Evolutionary conservation across 2,797 vertebrate genomes (phyloP), one percentile per base, ranked within the genome.

Genomic region (Danionella dracula): DNA sequence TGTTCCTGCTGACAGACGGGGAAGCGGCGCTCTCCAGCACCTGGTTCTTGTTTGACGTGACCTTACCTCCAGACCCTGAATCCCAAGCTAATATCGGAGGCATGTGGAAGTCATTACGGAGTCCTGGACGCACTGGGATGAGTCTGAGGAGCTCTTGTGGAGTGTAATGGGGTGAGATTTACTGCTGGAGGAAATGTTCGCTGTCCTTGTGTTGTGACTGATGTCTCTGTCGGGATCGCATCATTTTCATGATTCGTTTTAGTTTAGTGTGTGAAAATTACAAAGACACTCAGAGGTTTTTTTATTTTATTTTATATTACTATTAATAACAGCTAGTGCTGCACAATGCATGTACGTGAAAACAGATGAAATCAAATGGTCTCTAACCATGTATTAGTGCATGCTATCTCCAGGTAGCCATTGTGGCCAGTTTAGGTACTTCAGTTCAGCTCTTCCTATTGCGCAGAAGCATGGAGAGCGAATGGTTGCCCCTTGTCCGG

Each of bases 31-130:
- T 60, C 20, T 4, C 29, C 46, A 55, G 31, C 62, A 37, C 53
- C 44, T 51, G 44, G 59, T 69, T 56, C 50, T 74, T 29, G 56
- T 60, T 65, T 32, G 20, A 5, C n/a, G 9, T 11, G 19, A 44
- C 45, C 32, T 38, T 21, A 48, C 3, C 40, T 27, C 56, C 32
- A n/a, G 11, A 50, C 20, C 37, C 50, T 20, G 50, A 71, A 56
- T 64, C 64, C 37, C 63, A 68, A 59, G 58, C 29, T 23, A 41
- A 23, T 38, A 38, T 40, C 40, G 59, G 46, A 6, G 44, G 50
- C 20, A 62, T 17, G 48, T 21, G 21, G 59, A 57, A 56, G 17
- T 16, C 5, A 38, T 66, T 21, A 45, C 41, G 21, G 5, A 16
- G 37, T 70, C 27, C 48, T 56, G 16, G 42, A 68, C 64, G 29